Conservation (phyloP, 2,888 invertebrate species). For the Latheticus oryzae region DNA sequence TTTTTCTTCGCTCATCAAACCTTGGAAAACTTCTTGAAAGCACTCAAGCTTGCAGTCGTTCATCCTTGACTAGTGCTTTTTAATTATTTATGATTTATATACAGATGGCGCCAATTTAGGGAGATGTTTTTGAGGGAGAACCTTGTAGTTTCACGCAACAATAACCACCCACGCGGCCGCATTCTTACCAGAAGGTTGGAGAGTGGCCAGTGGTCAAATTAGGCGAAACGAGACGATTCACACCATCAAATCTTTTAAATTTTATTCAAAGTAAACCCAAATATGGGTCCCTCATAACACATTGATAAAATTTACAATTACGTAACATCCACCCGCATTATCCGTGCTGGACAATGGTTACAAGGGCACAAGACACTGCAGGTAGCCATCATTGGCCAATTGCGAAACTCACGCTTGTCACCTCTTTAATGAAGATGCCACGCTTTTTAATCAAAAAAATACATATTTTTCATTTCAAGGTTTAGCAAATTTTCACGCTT, state of each 20-base stretch:
- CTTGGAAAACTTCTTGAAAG: neutral
- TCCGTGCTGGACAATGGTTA: conserved; percentile 28
- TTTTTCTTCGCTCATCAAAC: neutral
- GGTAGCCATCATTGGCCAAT: conserved; percentile 29
- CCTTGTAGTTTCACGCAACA: no score
- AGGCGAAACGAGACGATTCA: no score
- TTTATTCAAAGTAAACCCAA: conserved; percentile 12
- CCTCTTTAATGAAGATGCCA: conserved; percentile 27
- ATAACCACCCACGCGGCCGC: no score
- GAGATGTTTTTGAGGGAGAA: no score
- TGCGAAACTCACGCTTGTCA: conserved; percentile 32
- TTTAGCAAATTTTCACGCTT: neutral
- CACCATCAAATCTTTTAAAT: conserved; percentile 15
- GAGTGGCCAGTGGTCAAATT: no score
- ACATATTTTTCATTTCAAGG: no score
- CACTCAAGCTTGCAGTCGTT: no score
- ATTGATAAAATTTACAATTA: conserved; percentile 12
- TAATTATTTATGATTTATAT: no score
- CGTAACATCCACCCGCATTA: conserved; percentile 38
- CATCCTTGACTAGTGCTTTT: no score
- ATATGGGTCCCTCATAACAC: conserved; percentile 9
- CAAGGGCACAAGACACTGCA: conserved; percentile 39
- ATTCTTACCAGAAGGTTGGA: no score
- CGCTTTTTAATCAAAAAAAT: neutral
- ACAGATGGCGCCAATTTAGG: no score